A percentile compares a stretch with the other conserved stretches of the same genome.
phyloP scores from a whole-genome alignment of 2,888 invertebrate species.

The Coremacera marginata region DNA sequence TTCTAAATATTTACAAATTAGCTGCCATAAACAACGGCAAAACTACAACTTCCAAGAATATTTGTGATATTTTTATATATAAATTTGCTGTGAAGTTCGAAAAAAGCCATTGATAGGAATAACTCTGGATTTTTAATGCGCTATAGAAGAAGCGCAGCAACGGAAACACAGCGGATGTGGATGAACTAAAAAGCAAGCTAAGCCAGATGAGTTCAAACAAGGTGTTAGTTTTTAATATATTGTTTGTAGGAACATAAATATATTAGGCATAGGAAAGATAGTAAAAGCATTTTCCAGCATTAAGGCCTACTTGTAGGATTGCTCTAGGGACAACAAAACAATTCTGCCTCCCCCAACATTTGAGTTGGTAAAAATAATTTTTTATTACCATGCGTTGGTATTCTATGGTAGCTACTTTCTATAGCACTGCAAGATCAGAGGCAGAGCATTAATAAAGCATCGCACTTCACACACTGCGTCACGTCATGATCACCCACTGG shows the following conservation, averaged over 20 bases:
- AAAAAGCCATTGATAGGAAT: neutral
- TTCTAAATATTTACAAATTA: conserved; percentile 35
- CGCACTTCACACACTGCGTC: neutral
- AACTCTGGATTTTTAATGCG: neutral
- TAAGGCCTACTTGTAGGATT: conserved; percentile 27
- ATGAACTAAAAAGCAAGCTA: too few species aligned
- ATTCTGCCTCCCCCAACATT: neutral
- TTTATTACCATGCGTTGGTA: neutral
- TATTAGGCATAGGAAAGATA: neutral
- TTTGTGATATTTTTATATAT: too few species aligned
- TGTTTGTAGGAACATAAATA: neutral
- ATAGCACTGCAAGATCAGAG: neutral
- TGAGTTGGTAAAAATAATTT: conserved; percentile 3
- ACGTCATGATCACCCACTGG: neutral
- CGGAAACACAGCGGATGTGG: neutral
- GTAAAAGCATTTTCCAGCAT: neutral
- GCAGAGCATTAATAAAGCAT: neutral
- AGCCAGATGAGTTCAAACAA: neutral
- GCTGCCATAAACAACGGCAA: conserved; percentile 19
- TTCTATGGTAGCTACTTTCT: neutral
- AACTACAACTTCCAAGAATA: neutral
- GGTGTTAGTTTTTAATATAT: neutral
- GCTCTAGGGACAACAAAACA: conserved; percentile 13
- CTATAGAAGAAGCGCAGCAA: neutral
- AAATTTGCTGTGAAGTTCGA: neutral